Conservation (phyloP, 2,888 invertebrate genomes). For the Pristionchus entomophagus region DNA sequence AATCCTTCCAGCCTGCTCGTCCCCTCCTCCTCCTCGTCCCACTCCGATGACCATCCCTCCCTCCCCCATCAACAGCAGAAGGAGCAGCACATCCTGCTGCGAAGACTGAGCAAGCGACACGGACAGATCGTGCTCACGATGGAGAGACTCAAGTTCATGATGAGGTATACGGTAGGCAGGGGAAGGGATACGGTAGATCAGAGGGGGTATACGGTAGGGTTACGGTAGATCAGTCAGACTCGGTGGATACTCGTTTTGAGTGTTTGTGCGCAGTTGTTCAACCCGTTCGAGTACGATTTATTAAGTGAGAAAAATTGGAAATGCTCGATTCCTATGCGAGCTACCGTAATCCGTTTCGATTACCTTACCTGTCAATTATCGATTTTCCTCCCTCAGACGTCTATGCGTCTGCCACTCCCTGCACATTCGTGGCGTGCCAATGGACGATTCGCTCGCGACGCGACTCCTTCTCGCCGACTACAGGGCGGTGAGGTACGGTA, state of each 20-base stretch:
- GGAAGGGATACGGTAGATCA: not conserved
- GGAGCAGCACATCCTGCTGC: not conserved
- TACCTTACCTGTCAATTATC: not conserved
- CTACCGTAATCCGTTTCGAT: too few species aligned
- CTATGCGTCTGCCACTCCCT: slow-evolving; percentile 45
- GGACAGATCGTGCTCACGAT: slow-evolving; percentile 41
- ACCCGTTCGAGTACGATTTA: too few species aligned
- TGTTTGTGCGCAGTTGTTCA: too few species aligned
- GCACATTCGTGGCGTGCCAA: slow-evolving; percentile 41
- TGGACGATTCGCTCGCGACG: slow-evolving; percentile 41
- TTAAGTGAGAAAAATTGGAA: too few species aligned
- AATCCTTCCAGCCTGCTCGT: not conserved
- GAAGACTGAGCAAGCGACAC: slow-evolving; percentile 23
- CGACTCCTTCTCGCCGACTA: slow-evolving; percentile 43
- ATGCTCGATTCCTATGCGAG: too few species aligned
- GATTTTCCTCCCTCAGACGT: not conserved
- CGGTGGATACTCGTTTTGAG: too few species aligned
- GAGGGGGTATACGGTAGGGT: not conserved
- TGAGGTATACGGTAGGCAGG: too few species aligned
- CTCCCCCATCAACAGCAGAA: not conserved
- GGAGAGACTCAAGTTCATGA: slow-evolving; percentile 45
- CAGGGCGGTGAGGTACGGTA: slow-evolving; percentile 28
- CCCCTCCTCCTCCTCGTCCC: not conserved
- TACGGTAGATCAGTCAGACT: not conserved
- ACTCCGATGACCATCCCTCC: not conserved